These are phyloP conservation scores for Chaitophorus viminalis DNA, from an alignment of 2,888 invertebrate genomes.

Conservation along the genomic window DNA sequence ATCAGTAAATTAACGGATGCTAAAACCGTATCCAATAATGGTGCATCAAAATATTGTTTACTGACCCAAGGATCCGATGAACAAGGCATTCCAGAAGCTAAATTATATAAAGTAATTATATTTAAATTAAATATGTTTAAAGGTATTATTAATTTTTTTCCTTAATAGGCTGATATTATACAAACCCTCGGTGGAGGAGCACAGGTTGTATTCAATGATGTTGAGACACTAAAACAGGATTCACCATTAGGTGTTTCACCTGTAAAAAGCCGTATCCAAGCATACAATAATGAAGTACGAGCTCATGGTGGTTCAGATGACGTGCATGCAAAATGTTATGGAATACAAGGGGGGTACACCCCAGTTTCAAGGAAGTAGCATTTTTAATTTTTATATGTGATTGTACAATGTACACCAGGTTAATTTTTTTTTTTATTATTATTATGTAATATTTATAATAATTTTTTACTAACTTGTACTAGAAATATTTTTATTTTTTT, in stretches of 20 bases:
- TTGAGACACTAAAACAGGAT: slow-evolving; percentile 86
- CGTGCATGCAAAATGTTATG: slow-evolving; percentile 46
- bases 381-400: not conserved
- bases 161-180: slow-evolving; percentile 83
- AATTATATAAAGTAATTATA: slow-evolving; percentile 79
- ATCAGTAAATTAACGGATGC: slow-evolving; percentile 83
- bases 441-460: too few species aligned
- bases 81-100: slow-evolving; percentile 92
- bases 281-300: slow-evolving; percentile 48
- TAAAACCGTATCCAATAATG: slow-evolving; percentile 76
- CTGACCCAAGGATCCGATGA: slow-evolving; percentile 92
- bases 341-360: slow-evolving; percentile 44
- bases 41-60: slow-evolving; percentile 87
- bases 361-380: slow-evolving; percentile 40
- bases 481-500: slow-evolving; percentile 3
- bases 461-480: not conserved
- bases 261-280: slow-evolving; percentile 44
- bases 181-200: slow-evolving; percentile 95
- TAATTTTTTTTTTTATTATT: not conserved
- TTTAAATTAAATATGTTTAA: not conserved
- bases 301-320: slow-evolving; percentile 39
- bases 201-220: slow-evolving; percentile 93
- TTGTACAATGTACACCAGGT: not conserved
- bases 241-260: slow-evolving; percentile 71
- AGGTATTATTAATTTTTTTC: not conserved